Evolutionary conservation across 2,113 vertebrate genomes (phyloP), one percentile per base, ranked within the genome.

Genomic region (Oreocharis arfaki): DNA sequence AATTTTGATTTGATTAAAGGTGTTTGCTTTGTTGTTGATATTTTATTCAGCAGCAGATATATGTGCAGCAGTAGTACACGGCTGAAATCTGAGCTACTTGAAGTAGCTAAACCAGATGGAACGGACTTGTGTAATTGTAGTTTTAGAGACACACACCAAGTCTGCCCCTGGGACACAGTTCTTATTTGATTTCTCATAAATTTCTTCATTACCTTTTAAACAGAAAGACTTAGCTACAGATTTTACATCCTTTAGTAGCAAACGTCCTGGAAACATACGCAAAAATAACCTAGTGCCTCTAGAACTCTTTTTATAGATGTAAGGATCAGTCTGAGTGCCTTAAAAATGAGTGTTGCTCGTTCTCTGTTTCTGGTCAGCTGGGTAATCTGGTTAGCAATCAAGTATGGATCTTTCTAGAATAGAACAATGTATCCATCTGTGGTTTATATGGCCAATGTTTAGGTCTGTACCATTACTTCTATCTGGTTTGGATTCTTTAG

Each of bases 11-110:
- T 84, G 8, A 63, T 79, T 42, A 55, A 59, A 84, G 6, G 23
- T 61, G 9, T 18, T 78, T 79, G 6, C 30, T 69, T 64, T 82
- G 26, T 49, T 84, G 18, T 9, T 87, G 32, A 37, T 59, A 28
- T 2, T 68, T 80, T 90, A 14, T 81, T 81, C 57, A 77, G 26
- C 32, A 55, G 13, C 21, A 63, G 16, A 20, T 63, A 26, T 14
- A 5, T 27, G 13, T 80, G 44, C 33, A 71, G 26, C 10, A 17
- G 16, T 41, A 41, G 9, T 13, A 42, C 4, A 28, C 0, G 0
- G 3, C 3, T 55, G 53, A 87, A 80, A 35, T 71, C 10, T 50
- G 15, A 80, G 32, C 11, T 73, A 60, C 13, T 10, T 85, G 11
- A 24, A 89, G 32, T 37, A 63, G n/a, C 14, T 75, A 44, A 52